These are phyloP conservation scores for Popillia japonica DNA, from an alignment of 1,140 invertebrate genomes.

Conservation along the genomic window DNA sequence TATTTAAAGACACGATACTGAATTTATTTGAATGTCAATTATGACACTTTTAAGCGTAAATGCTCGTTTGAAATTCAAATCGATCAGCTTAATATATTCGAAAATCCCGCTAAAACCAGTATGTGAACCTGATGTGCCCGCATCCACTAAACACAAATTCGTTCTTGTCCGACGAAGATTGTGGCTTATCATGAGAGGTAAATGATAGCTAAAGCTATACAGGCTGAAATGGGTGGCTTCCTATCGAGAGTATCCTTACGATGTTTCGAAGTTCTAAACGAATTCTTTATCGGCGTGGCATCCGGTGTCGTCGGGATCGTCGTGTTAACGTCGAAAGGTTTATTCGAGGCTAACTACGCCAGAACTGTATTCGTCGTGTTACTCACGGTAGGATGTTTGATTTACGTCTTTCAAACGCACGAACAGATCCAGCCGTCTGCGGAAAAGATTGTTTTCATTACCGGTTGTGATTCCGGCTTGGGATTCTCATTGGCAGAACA, in stretches of 20 bases:
- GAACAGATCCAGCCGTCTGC: conserved; percentile 45
- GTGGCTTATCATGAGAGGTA: neutral
- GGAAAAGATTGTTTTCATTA: conserved; percentile 71
- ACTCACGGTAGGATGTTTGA: conserved; percentile 51
- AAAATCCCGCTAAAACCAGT: conserved; percentile 16
- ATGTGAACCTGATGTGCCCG: neutral
- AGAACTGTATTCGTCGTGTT: conserved; percentile 49
- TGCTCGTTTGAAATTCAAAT: neutral
- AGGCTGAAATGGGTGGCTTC: conserved; percentile 42
- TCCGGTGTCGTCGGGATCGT: conserved; percentile 53
- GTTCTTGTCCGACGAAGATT: neutral
- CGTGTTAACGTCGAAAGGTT: conserved; percentile 51
- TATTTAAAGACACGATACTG: neutral
- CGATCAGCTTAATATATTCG: neutral
- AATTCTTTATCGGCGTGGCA: conserved; percentile 54
- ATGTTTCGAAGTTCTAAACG: conserved; percentile 56
- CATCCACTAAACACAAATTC: neutral
- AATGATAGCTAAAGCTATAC: no score
- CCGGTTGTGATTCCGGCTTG: conserved; percentile 85
- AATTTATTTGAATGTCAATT: neutral
- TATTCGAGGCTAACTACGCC: conserved; percentile 48
- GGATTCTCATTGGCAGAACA: conserved; percentile 77
- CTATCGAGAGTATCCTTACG: conserved; percentile 31
- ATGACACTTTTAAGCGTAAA: conserved; percentile 3
- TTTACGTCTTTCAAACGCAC: conserved; percentile 48